Evolutionary conservation across 2,113 vertebrate species (phyloP), one percentile per base, ranked within the genome.

Genomic region (Xyrauchen texanus): DNA sequence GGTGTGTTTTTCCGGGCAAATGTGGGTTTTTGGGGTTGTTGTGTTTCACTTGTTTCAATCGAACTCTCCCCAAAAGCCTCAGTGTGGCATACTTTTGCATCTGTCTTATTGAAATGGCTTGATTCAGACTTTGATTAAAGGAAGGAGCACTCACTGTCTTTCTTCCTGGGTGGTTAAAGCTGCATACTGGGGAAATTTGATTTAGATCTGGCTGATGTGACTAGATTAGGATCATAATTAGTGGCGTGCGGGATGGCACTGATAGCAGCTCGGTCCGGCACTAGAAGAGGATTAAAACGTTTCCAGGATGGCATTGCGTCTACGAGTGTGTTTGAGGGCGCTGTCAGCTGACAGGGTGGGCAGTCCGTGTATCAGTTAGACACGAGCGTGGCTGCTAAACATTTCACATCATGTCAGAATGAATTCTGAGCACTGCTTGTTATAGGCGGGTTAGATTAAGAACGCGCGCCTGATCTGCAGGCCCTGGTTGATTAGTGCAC

Each of bases 41-140:
- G 64, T 72, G 42, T 90, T 90, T 90, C 88, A 89, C 81, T 75
- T 85, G 57, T 34, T 1, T 34, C 21, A 34, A 84, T 86, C 8
- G 55, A 8, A 16, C 45, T 76, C 73, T 85, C 84, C 84, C 85
- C 85, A 83, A 85, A 87, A 90, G 89, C 85, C 88, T 86, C 91
- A 91, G 88, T 87, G 82, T 87, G 91, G 83, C 85, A 85, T 51
- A 63, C 80, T 88, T 88, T 85, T 85, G 76, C 84, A 13, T 84
- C 84, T 77, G 21, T 51, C 53, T 72, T 21, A 83, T 84, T 86
- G 86, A 88, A 92, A 90, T 85, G 90, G 88, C 84, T 91, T 86
- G 88, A 92, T 82, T 88, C 81, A 72, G 86, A 85, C 86, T 85
- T 87, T 92, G 90, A 93, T 92, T 92, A 91, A 92, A 91, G 90